phyloP scores from a whole-genome alignment of 2,888 invertebrate species.

The Abrostola triplasia region DNA sequence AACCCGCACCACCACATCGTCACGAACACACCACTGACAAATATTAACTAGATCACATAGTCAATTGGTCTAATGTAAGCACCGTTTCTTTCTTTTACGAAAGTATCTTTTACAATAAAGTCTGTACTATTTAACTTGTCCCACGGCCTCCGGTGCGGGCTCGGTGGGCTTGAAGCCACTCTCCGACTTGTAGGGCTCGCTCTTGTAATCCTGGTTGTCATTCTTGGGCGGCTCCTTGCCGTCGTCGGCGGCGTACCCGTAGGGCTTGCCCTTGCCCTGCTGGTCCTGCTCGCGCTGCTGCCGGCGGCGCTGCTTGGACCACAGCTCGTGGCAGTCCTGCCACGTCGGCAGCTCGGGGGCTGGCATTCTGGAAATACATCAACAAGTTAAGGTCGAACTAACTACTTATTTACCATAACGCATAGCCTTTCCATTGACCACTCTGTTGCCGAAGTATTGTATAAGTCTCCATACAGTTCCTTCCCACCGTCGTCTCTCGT shows the following conservation, averaged over 20 bases:
- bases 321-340: conserved; percentile 99
- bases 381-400: conserved; percentile 19
- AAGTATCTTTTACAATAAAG: conserved; percentile 57
- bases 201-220: conserved; percentile 66
- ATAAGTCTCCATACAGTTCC: background rate
- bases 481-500: background rate
- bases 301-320: conserved; percentile 98
- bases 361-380: conserved; percentile 90
- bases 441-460: background rate
- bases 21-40: conserved; percentile 39
- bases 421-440: conserved; percentile 18
- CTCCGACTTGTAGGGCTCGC: conserved; percentile 71
- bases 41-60: conserved; percentile 57
- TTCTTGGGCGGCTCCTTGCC: conserved; percentile 41
- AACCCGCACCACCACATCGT: conserved; percentile 47
- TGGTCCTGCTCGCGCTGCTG: conserved; percentile 94
- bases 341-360: conserved; percentile 96
- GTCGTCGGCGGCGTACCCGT: conserved; percentile 62
- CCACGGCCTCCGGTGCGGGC: conserved; percentile 69
- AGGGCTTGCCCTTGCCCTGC: conserved; percentile 74
- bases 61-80: conserved; percentile 64
- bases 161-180: conserved; percentile 72
- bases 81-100: conserved; percentile 65
- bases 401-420: conserved; percentile 5
- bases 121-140: conserved; percentile 82